Percentiles rank a stretch among this genome's conserved stretches.
Conservation (phyloP, 2,888 invertebrate genomes). For the Microplitis deprimator region DNA sequence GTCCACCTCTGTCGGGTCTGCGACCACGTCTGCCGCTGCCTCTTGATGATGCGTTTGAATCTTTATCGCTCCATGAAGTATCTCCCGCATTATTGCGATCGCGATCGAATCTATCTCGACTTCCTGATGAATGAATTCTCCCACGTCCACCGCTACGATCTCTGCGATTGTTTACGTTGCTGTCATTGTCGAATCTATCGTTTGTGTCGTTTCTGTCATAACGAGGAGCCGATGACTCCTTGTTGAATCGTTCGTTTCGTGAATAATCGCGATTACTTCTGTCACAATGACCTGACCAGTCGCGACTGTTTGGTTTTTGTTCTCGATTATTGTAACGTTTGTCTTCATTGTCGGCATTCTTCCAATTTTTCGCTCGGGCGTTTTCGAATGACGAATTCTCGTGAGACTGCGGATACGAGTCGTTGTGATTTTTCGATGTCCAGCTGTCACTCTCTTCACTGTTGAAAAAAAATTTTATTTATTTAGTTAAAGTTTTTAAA, state of each 20-base stretch:
- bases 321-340: conserved; percentile 53
- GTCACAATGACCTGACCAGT: conserved; percentile 42
- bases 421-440: conserved; percentile 42
- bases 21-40: conserved; percentile 53
- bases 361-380: conserved; percentile 55
- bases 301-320: conserved; percentile 37
- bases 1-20: conserved; percentile 45
- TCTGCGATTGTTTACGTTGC: conserved; percentile 39
- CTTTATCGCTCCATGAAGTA: conserved; percentile 60
- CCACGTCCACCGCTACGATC: conserved; percentile 39
- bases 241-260: conserved; percentile 43
- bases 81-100: conserved; percentile 53
- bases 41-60: conserved; percentile 59
- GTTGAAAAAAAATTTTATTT: background rate
- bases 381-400: conserved; percentile 28
- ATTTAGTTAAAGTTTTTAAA: background rate
- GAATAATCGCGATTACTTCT: conserved; percentile 45
- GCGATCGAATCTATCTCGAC: conserved; percentile 48
- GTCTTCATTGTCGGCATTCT: conserved; percentile 39
- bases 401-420: conserved; percentile 39
- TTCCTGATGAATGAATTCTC: conserved; percentile 37
- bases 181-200: conserved; percentile 44
- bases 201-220: conserved; percentile 44
- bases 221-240: conserved; percentile 32
- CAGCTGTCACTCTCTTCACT: conserved; percentile 48